Conservation (phyloP, 2,113 vertebrate species). For the Syngnathus floridae region DNA sequence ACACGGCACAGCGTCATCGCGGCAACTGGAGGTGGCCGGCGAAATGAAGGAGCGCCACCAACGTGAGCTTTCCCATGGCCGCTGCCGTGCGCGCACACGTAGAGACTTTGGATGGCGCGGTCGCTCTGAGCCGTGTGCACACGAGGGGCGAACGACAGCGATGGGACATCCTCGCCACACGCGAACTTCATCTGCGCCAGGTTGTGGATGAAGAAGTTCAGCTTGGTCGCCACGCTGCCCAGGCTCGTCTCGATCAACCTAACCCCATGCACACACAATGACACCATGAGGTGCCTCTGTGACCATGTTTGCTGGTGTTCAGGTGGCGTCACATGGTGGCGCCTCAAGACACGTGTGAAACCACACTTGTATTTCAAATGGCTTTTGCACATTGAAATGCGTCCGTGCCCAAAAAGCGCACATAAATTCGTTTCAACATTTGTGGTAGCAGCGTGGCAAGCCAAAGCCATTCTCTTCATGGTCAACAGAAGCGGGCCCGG, state of each 20-base stretch:
- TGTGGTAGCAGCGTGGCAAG: too few species aligned
- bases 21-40: neutral
- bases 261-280: neutral
- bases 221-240: constrained; percentile 95
- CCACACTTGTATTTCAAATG: too few species aligned
- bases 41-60: neutral
- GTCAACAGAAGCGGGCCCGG: too few species aligned
- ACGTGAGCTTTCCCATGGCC: constrained; percentile 84
- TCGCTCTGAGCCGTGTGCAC: constrained; percentile 75
- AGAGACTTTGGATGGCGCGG: constrained; percentile 78
- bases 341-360: too few species aligned
- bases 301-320: too few species aligned
- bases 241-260: constrained; percentile 87
- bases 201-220: constrained; percentile 99
- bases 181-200: constrained; percentile 97
- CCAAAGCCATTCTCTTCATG: too few species aligned
- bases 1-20: neutral
- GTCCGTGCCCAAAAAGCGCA: too few species aligned
- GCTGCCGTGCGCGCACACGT: constrained; percentile 79
- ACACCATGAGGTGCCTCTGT: too few species aligned
- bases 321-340: too few species aligned
- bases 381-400: too few species aligned
- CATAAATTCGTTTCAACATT: too few species aligned
- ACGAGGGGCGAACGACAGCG: constrained; percentile 83
- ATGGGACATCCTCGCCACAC: constrained; percentile 77